Conservation (phyloP, 1,140 invertebrate species). For the Luehdorfia chinensis region DNA sequence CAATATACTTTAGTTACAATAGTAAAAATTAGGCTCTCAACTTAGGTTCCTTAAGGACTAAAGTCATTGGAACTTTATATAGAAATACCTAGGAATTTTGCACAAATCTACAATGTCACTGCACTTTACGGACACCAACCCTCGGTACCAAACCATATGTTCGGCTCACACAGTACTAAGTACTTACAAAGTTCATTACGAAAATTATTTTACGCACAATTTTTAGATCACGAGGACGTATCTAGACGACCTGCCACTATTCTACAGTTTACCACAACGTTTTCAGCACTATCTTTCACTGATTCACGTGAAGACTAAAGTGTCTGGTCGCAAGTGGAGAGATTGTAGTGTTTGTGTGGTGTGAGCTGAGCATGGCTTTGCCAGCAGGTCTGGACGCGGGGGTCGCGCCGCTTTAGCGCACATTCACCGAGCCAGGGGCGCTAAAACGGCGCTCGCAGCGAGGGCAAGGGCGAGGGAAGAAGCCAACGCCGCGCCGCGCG, state of each 20-base stretch:
- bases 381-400: conserved; percentile 55
- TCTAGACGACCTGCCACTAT: conserved; percentile 21
- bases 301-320: conserved; percentile 67
- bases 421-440: conserved; percentile 72
- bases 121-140: conserved; percentile 21
- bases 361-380: conserved; percentile 58
- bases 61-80: conserved; percentile 53
- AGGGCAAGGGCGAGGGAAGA: conserved; percentile 61
- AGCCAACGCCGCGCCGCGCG: conserved; percentile 59
- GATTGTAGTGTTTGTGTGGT: conserved; percentile 61
- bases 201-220: conserved; percentile 28
- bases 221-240: conserved; percentile 6
- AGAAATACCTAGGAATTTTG: conserved; percentile 50
- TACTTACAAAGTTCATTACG: conserved; percentile 45
- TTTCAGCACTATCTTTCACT: conserved; percentile 27
- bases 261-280: conserved; percentile 32
- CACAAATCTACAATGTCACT: conserved; percentile 33
- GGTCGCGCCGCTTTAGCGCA: conserved; percentile 59
- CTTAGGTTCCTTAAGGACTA: conserved; percentile 49
- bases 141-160: conserved; percentile 25
- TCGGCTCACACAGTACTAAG: conserved; percentile 27
- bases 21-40: conserved; percentile 65
- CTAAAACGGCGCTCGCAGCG: conserved; percentile 60
- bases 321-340: conserved; percentile 60
- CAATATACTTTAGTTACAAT: conserved; percentile 58